Percentiles rank a stretch among this genome's conserved stretches.
Evolutionary conservation across 2,888 invertebrate genomes (phyloP).

Genomic region (Plutella xylostella): DNA sequence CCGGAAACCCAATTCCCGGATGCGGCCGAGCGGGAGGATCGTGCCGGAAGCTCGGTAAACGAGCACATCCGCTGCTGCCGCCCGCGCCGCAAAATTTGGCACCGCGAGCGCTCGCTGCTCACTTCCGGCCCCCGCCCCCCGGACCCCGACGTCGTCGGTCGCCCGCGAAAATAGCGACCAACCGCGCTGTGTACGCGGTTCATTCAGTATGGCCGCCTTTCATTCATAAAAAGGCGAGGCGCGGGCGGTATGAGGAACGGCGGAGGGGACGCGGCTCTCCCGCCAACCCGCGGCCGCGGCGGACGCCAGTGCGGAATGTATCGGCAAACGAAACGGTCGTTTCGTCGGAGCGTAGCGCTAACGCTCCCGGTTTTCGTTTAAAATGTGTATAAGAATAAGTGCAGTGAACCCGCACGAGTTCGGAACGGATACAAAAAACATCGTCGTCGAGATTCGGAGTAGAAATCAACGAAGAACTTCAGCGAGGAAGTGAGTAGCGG

Average conservation of each 20-base stretch:
- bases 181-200: slow-evolving; percentile 73
- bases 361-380: slow-evolving; percentile 70
- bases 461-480: slow-evolving; percentile 70
- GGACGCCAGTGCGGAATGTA: slow-evolving; percentile 70
- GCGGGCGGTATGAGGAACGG: slow-evolving; percentile 53
- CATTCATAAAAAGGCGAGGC: slow-evolving; percentile 78
- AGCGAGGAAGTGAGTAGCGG: slow-evolving; percentile 71
- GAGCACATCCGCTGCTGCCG: slow-evolving; percentile 68
- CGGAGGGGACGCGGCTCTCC: slow-evolving; percentile 63
- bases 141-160: slow-evolving; percentile 51
- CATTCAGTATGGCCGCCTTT: slow-evolving; percentile 80
- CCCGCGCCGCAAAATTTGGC: slow-evolving; percentile 70
- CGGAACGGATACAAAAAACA: slow-evolving; percentile 66
- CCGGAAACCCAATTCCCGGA: slow-evolving; percentile 70
- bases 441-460: slow-evolving; percentile 68
- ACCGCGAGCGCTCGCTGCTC: slow-evolving; percentile 64
- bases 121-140: slow-evolving; percentile 65
- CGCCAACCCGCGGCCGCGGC: slow-evolving; percentile 61
- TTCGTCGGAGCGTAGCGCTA: slow-evolving; percentile 71
- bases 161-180: slow-evolving; percentile 68
- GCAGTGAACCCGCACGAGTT: slow-evolving; percentile 70
- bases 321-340: slow-evolving; percentile 69
- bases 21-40: slow-evolving; percentile 66
- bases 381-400: slow-evolving; percentile 71
- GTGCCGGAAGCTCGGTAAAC: slow-evolving; percentile 68